phyloP scores from a whole-genome alignment of 2,797 vertebrate genomes.

The Limosa lapponica region DNA sequence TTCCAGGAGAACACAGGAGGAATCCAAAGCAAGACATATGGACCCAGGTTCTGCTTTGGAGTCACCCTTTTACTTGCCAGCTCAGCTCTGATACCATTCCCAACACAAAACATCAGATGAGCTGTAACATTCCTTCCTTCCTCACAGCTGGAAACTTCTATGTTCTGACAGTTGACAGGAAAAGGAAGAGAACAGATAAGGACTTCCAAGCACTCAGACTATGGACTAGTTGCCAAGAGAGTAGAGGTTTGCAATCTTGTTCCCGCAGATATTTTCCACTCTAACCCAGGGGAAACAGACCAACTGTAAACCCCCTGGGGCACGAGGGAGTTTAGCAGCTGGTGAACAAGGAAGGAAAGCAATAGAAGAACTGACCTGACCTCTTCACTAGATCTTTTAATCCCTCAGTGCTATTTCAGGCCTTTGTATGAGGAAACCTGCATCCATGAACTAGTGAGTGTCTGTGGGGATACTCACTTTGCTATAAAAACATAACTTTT shows the following conservation, averaged over 20 bases:
- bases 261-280: neutral
- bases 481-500: neutral
- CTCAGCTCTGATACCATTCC: neutral
- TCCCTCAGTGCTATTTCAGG: neutral
- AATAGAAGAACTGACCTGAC: neutral
- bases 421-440: neutral
- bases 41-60: neutral
- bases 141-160: neutral
- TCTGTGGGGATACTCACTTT: neutral
- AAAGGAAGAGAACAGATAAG: neutral
- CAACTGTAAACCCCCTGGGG: no score
- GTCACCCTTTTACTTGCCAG: neutral
- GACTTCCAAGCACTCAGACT: neutral
- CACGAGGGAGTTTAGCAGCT: neutral
- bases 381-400: neutral
- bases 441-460: neutral
- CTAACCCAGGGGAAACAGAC: neutral
- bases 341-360: neutral
- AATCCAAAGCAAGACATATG: neutral
- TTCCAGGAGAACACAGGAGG: neutral
- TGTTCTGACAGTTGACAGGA: neutral
- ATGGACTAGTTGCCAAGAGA: neutral
- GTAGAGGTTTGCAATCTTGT: neutral
- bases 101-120: neutral
- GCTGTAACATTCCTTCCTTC: neutral